These are phyloP conservation scores for Schlechtendalia chinensis DNA, from an alignment of 1,140 invertebrate genomes.

Conservation along the genomic window DNA sequence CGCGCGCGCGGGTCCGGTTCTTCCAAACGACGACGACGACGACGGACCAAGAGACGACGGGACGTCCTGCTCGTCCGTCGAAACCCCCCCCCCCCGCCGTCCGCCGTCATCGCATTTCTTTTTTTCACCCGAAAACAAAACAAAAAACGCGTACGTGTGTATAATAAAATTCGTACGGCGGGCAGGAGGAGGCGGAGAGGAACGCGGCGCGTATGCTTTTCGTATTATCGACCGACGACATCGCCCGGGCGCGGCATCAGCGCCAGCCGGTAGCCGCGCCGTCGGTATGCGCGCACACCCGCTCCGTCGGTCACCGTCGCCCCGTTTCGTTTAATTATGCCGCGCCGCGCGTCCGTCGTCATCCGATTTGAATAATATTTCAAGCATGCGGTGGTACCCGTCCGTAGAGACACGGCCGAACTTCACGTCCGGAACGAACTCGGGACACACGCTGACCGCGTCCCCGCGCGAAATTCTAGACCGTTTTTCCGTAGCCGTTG, in stretches of 20 bases:
- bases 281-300: neutral
- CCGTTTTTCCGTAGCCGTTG: no score
- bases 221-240: neutral
- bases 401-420: no score
- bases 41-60: constrained; percentile 14
- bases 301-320: no score
- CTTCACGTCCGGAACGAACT: no score
- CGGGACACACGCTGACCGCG: no score
- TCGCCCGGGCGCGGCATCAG: neutral
- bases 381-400: no score
- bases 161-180: neutral
- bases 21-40: neutral
- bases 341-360: no score
- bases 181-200: neutral
- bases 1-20: constrained; percentile 33
- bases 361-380: no score
- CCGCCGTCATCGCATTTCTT: neutral
- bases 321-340: no score
- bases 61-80: neutral
- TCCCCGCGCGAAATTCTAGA: no score
- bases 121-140: neutral
- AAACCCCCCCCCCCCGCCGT: neutral
- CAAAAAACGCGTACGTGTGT: neutral
- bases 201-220: neutral
- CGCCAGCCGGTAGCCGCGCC: constrained; percentile 11